These are phyloP conservation scores for Julus scanicus DNA, from an alignment of 2,888 invertebrate species.

Conservation along the genomic window DNA sequence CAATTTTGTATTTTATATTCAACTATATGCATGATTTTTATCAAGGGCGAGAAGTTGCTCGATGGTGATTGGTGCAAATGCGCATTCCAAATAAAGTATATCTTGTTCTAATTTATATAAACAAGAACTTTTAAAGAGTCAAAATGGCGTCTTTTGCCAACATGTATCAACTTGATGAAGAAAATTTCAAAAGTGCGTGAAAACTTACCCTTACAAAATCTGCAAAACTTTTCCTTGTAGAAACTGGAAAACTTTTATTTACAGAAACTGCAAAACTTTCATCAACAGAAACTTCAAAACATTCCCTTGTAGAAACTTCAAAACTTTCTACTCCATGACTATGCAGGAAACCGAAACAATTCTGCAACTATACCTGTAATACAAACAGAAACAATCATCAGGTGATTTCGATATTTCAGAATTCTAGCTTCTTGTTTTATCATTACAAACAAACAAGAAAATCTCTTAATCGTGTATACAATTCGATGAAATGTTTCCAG, in stretches of 20 bases:
- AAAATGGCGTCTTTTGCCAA: slow-evolving; percentile 15
- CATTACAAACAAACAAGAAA: no score
- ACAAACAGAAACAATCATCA: neutral
- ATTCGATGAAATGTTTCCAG: neutral
- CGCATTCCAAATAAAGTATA: neutral
- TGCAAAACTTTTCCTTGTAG: no score
- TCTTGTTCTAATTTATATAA: neutral
- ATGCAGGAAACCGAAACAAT: neutral
- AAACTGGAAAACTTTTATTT: neutral
- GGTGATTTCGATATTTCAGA: no score
- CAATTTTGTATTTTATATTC: slow-evolving; percentile 6
- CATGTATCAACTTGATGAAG: neutral
- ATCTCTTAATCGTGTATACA: no score
- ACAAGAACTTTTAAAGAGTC: neutral
- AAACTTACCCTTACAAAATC: neutral
- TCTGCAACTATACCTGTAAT: neutral
- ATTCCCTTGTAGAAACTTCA: neutral
- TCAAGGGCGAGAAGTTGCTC: neutral
- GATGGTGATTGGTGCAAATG: neutral
- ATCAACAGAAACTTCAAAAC: neutral
- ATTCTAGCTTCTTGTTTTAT: no score
- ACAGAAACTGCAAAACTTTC: neutral
- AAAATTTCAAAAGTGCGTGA: neutral
- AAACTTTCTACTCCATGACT: no score
- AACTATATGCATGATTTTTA: neutral